Conservation (phyloP, 2,113 vertebrate species). For the Pelobates fuscus region DNA sequence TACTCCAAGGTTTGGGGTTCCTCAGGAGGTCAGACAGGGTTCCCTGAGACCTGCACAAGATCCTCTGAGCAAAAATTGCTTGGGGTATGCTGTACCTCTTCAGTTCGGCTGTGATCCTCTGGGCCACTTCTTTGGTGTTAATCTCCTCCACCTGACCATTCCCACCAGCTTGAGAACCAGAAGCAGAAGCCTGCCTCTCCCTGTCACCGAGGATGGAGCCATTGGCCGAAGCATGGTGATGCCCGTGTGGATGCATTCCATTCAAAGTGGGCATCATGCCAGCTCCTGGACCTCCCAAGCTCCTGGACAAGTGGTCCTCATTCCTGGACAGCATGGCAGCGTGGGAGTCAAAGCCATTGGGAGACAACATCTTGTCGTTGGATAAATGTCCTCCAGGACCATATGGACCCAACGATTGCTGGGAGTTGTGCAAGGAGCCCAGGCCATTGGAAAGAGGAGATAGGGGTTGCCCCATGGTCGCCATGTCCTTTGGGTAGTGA, state of each 20-base stretch:
- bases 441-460: constrained; percentile 91
- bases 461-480: constrained; percentile 87
- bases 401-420: constrained; percentile 84
- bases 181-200: constrained; percentile 72
- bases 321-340: constrained; percentile 88
- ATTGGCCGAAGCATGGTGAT: constrained; percentile 82
- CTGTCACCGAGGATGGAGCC: constrained; percentile 80
- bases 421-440: constrained; percentile 86
- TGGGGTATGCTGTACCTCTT: constrained; percentile 98
- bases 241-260: constrained; percentile 82
- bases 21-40: constrained; percentile 96
- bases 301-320: constrained; percentile 87
- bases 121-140: constrained; percentile 98
- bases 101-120: constrained; percentile 94
- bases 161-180: constrained; percentile 75
- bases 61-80: constrained; percentile 96
- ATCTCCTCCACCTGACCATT: constrained; percentile 92
- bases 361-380: constrained; percentile 91
- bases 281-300: constrained; percentile 80
- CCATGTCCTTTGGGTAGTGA: constrained; percentile 95
- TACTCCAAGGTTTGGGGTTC: constrained; percentile 98
- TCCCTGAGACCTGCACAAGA: constrained; percentile 96
- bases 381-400: constrained; percentile 84
- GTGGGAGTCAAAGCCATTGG: constrained; percentile 89
- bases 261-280: constrained; percentile 85